phyloP scores from a whole-genome alignment of 2,113 vertebrate genomes.

The Callionymus lyra region DNA sequence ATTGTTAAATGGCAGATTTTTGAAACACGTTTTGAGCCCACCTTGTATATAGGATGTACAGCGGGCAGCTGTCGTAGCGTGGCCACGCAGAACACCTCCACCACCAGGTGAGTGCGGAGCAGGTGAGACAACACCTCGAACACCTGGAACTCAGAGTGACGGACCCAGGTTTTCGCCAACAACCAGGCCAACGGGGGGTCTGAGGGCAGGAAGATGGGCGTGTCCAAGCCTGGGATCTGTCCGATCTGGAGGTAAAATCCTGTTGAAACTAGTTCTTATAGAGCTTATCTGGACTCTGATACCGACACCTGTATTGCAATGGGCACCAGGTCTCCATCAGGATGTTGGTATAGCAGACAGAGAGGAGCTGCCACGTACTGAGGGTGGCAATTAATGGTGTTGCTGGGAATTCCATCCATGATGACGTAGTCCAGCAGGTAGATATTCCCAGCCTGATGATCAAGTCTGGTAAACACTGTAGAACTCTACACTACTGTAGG shows the following conservation, averaged over 20 bases:
- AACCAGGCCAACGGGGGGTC: conserved; percentile 63
- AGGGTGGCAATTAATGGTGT: conserved; percentile 23
- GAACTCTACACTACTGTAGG: background rate
- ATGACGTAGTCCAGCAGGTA: conserved; percentile 70
- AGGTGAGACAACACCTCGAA: conserved; percentile 56
- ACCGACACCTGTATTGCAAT: conserved; percentile 67
- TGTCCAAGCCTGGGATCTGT: conserved; percentile 18
- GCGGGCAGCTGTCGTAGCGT: conserved; percentile 56
- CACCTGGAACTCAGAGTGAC: conserved; percentile 49
- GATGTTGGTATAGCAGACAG: conserved; percentile 56
- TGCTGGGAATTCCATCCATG: conserved; percentile 60
- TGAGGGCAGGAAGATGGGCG: conserved; percentile 67
- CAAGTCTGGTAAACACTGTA: background rate
- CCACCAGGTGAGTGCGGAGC: conserved; percentile 55
- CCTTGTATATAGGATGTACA: conserved; percentile 70
- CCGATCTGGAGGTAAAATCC: no score
- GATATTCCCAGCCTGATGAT: conserved; percentile 69
- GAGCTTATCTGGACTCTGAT: no score
- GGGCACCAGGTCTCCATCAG: conserved; percentile 54
- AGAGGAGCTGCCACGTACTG: conserved; percentile 52
- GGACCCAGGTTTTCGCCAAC: conserved; percentile 66
- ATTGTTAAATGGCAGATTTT: background rate
- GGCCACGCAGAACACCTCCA: conserved; percentile 57
- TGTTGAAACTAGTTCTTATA: no score
- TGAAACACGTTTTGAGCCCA: conserved; percentile 4